Evolutionary conservation across 2,797 vertebrate species (phyloP).

Genomic region (Enteromius fasciolatus): DNA sequence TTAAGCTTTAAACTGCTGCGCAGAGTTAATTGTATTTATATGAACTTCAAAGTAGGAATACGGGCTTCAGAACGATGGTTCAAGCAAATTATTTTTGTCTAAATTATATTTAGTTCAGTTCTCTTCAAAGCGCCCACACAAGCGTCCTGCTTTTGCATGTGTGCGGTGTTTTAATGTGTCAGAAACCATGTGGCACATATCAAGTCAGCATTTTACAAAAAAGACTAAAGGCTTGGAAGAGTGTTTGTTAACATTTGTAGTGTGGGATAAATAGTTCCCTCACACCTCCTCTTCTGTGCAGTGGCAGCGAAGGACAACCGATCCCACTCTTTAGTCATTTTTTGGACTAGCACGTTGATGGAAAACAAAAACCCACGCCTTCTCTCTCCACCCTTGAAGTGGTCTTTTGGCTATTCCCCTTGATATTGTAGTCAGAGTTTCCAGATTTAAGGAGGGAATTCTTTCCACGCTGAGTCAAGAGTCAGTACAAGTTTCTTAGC

Average conservation of each 20-base stretch:
- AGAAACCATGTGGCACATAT: not conserved
- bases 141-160: not conserved
- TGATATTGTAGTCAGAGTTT: conserved; percentile 60
- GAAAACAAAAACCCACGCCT: conserved; percentile 54
- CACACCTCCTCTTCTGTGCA: conserved; percentile 40
- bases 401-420: conserved; percentile 53
- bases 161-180: not conserved
- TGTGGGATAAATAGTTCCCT: conserved; percentile 51
- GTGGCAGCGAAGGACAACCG: conserved; percentile 37
- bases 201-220: not conserved
- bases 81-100: not conserved
- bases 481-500: conserved; percentile 48
- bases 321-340: conserved; percentile 54
- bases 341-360: conserved; percentile 54
- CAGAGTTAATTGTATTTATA: conserved; percentile 4
- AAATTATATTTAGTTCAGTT: not conserved
- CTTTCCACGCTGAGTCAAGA: conserved; percentile 58
- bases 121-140: not conserved
- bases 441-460: conserved; percentile 59
- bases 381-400: conserved; percentile 51
- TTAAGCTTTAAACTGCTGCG: not conserved
- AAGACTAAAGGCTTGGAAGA: not conserved
- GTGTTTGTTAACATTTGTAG: conserved; percentile 33
- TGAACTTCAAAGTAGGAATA: conserved; percentile 7
- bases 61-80: not conserved